Base-by-base conservation (phyloP, 1,140 invertebrate species). In the Brachionus koreanus region DNA sequence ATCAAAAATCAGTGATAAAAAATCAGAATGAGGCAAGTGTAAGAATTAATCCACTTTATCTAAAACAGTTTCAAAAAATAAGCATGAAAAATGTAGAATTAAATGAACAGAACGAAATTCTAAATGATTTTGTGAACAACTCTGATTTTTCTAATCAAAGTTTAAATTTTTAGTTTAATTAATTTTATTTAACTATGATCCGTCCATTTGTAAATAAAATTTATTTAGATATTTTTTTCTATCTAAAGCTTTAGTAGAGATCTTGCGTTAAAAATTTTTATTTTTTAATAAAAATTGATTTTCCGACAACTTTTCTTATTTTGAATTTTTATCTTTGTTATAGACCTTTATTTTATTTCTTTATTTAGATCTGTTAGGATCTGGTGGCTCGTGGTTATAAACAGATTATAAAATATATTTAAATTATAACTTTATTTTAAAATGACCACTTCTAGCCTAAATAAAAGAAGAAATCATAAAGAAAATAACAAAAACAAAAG, bases 171-270 rank as follows among this genome's bases (percentile, higher is more conserved):
- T 69, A 69, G 65, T 69, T 69, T 43, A n/a, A 39, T 35, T 39
- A 39, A 37, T 69, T 69, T 39, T 42, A 39, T 69, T 69, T 16
- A 69, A 39, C 16, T 39, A 13, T 37, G 39, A 1, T 37, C 29
- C 65, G 65, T 69, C 65, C 65, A 69, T 69, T 69, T 69, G 65
- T 69, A 69, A 69, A 69, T 69, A 69, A 69, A 69, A 29, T 19
- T 57, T 65, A 65, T 65, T 65, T 29, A 65, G 63, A 33, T 65
- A 63, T 25, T 63, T 63, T 63, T 63, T 63, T 63, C 23, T 16
- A 49, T 16, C 43, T 5, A n/a, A 49, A 49, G 43, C 16, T 49
- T 49, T 49, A 49, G 43, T 49, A 49, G 6, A 16, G 5, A 6
- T n/a, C 43, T 49, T 49, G 29, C 29, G 29, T 29, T 29, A 29